These are phyloP conservation scores for Notocelia uddmanniana DNA, from an alignment of 2,888 invertebrate species.

Conservation along the genomic window DNA sequence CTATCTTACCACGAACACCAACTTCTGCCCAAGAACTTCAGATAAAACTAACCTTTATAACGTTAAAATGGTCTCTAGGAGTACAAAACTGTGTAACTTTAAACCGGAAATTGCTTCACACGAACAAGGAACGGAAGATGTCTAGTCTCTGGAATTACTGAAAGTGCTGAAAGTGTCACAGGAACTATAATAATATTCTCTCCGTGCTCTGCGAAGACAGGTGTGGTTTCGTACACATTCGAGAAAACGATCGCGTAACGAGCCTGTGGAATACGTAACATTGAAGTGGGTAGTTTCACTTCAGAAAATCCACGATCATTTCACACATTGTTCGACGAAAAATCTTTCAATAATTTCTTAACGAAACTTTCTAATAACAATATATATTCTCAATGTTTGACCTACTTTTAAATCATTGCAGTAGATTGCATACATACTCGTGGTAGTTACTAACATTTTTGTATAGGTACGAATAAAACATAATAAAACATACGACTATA, in stretches of 20 bases:
- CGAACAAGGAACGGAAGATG: conserved; percentile 17
- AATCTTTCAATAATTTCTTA: too few species aligned
- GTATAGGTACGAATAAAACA: too few species aligned
- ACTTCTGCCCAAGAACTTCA: conserved; percentile 9
- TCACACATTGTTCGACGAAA: neutral
- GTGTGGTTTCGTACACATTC: conserved; percentile 11
- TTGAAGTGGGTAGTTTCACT: neutral
- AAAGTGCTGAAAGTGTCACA: conserved; percentile 28
- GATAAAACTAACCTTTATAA: conserved; percentile 17
- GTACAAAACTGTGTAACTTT: conserved; percentile 23
- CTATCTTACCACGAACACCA: conserved; percentile 9
- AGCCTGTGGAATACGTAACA: conserved; percentile 18
- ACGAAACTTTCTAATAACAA: too few species aligned
- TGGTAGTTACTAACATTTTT: too few species aligned
- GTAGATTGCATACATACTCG: too few species aligned
- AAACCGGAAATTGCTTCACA: conserved; percentile 18
- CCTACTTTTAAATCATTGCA: too few species aligned
- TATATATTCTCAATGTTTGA: too few species aligned
- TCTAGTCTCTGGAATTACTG: conserved; percentile 20
- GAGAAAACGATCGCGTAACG: conserved; percentile 7
- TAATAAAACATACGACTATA: too few species aligned
- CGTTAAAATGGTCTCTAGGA: conserved; percentile 15
- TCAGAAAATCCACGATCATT: neutral
- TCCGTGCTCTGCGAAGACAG: conserved; percentile 16
- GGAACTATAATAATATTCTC: conserved; percentile 22